Evolutionary conservation across 2,113 vertebrate genomes (phyloP), one percentile per base, ranked within the genome.

Genomic region (Oceanites oceanicus): DNA sequence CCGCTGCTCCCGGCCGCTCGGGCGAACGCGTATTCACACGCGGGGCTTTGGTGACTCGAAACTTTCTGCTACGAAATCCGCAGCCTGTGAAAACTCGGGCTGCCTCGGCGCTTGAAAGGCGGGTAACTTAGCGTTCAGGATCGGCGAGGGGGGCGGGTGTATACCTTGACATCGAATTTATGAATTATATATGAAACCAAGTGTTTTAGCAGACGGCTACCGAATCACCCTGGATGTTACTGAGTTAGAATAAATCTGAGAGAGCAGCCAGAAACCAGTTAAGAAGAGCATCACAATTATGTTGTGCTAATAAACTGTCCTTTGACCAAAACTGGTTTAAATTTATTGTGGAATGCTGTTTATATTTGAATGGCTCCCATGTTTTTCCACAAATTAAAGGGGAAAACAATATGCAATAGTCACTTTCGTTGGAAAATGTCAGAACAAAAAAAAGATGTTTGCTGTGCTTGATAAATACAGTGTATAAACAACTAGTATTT

Each of bases 361-460:
- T 97, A 25, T 93, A 86, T 93, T 91, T 91, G 88, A 94, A 92
- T 72, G 58, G 86, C 77, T 95, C 90, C 86, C 89, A 92, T 87
- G 94, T 94, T 91, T 95, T 85, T 82, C 89, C 91, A 92, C 94
- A 89, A 92, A 95, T 95, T 95, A 95, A 90, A 89, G 86, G 74
- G 53, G 53, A 67, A 95, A 92, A 96, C 89, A 97, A 95, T 96
- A 91, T 59, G 92, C 77, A 90, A 95, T 68, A 95, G 87, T 97
- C 91, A 91, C 94, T 97, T 97, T 97, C 92, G 66, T 94, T 97
- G 84, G 80, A 91, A 95, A 91, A 92, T 91, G 94, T 92, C 92
- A 82, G 92, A 96, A 92, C 45, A 79, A 73, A 20, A 10, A 97
- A 47, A 95, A 97, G 91, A 97, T 96, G 94, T 94, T 92, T 44